Evolutionary conservation across 1,140 invertebrate genomes (phyloP).

Genomic region (Temnothorax curvispinosus): DNA sequence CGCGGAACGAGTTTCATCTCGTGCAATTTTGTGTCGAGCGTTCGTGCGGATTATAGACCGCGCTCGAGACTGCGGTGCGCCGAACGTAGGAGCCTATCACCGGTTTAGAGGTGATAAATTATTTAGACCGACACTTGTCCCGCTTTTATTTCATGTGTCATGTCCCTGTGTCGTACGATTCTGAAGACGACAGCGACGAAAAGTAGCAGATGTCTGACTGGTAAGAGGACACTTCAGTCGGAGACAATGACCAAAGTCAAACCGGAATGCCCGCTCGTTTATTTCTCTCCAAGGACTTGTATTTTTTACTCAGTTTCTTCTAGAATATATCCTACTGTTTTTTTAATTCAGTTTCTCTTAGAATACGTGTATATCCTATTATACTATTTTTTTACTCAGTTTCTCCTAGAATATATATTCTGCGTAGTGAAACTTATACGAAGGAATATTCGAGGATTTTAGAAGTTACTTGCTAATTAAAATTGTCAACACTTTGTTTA

Average conservation of each 20-base stretch:
- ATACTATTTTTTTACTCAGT: background rate
- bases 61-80: background rate
- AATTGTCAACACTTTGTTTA: background rate
- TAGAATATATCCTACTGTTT: background rate
- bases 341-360: background rate
- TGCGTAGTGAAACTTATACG: background rate
- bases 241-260: constrained; percentile 14
- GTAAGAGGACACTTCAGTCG: background rate
- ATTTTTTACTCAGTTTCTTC: background rate
- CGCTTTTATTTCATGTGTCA: constrained; percentile 33
- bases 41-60: constrained; percentile 5
- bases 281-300: background rate
- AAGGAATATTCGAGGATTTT: background rate
- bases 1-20: background rate
- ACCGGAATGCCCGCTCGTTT: background rate
- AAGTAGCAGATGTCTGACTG: background rate
- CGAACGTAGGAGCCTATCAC: background rate
- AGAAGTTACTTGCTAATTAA: background rate
- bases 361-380: background rate
- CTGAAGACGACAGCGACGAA: background rate
- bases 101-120: constrained; percentile 29
- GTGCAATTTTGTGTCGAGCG: background rate
- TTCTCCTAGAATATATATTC: background rate
- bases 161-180: background rate
- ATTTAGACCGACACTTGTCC: constrained; percentile 18